phyloP scores from a whole-genome alignment of 2,113 vertebrate genomes.

The Daphoenositta chrysoptera region DNA sequence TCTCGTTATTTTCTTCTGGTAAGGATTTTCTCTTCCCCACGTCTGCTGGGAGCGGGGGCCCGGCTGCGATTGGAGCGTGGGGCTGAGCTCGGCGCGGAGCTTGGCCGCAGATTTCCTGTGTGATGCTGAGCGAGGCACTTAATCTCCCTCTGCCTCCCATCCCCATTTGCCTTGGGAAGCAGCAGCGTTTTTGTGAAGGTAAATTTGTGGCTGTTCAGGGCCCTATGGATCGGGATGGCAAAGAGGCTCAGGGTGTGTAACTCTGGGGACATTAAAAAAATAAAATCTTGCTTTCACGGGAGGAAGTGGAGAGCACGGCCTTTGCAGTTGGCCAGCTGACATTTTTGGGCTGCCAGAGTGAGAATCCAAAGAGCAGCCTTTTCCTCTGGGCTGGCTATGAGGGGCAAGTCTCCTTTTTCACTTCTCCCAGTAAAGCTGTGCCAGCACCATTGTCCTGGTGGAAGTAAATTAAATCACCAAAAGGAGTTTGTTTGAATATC shows the following conservation, averaged over 20 bases:
- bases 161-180: background rate
- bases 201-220: background rate
- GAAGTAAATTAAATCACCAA: slow-evolving; percentile 47
- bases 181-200: fast-evolving
- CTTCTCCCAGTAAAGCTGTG: background rate
- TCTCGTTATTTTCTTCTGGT: background rate
- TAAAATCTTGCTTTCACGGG: background rate
- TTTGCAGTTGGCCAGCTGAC: background rate
- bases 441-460: slow-evolving; percentile 48
- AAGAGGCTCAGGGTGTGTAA: background rate
- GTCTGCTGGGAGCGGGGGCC: background rate
- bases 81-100: background rate
- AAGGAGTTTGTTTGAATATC: slow-evolving; percentile 30
- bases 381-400: slow-evolving; percentile 7
- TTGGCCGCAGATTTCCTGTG: background rate
- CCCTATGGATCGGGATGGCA: background rate
- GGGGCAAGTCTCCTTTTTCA: background rate
- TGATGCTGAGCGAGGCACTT: background rate
- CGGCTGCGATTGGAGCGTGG: background rate
- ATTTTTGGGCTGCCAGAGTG: background rate
- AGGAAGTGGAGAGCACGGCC: background rate
- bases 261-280: background rate
- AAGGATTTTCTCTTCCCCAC: background rate
- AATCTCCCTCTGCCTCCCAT: background rate
- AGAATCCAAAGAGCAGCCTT: background rate